Percentiles rank a stretch among this genome's conserved stretches.
Conservation (phyloP, 2,113 vertebrate species). For the Oncorhynchus mykiss region DNA sequence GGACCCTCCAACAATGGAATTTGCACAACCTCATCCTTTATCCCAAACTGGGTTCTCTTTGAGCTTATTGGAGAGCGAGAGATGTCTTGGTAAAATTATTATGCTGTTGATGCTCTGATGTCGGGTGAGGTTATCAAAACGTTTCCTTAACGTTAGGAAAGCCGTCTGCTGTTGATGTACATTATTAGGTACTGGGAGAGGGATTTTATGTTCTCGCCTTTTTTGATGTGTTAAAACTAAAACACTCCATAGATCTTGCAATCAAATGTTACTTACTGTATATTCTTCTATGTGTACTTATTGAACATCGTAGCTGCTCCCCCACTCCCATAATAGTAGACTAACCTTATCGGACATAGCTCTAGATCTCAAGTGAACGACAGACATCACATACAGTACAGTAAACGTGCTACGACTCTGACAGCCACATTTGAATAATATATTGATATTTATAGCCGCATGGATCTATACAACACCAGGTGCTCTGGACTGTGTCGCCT, state of each 20-base stretch:
- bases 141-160: too few species aligned
- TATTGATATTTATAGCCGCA: conserved; percentile 45
- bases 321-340: conserved; percentile 15
- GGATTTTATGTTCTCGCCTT: conserved; percentile 3
- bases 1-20: background rate
- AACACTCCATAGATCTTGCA: conserved; percentile 57
- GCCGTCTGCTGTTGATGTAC: too few species aligned
- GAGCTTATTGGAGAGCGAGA: background rate
- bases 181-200: background rate
- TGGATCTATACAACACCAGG: conserved; percentile 37
- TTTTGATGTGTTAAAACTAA: conserved; percentile 79
- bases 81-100: background rate
- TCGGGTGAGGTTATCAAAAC: background rate
- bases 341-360: conserved; percentile 39
- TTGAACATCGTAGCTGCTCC: conserved; percentile 63
- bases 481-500: conserved; percentile 25
- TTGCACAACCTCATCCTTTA: background rate
- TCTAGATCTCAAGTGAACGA: conserved; percentile 37
- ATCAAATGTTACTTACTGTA: conserved; percentile 49
- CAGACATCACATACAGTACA: background rate
- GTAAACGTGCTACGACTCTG: background rate
- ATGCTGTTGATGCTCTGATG: background rate
- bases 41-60: background rate
- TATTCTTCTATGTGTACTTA: conserved; percentile 44
- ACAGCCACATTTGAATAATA: background rate